These are phyloP conservation scores for Nysson spinosus DNA, from an alignment of 2,888 invertebrate genomes.

Conservation along the genomic window DNA sequence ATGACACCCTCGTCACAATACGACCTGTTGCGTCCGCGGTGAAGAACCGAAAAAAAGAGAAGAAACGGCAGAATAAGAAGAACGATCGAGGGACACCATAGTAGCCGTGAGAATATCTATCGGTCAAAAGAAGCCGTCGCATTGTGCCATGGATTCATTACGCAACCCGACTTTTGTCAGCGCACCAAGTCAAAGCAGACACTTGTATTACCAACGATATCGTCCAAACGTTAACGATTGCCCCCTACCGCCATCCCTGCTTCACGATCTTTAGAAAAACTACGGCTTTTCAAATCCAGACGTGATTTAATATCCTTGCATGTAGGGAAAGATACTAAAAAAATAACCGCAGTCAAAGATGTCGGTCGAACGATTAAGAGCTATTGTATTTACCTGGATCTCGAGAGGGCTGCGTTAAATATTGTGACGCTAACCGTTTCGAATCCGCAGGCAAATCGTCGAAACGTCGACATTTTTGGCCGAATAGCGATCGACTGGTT, in stretches of 20 bases:
- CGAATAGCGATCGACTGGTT: neutral
- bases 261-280: neutral
- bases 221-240: no score
- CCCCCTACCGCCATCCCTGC: no score
- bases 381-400: conserved; percentile 12
- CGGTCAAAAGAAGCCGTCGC: conserved; percentile 72
- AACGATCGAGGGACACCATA: conserved; percentile 15
- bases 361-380: neutral
- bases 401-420: conserved; percentile 16
- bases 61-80: conserved; percentile 34
- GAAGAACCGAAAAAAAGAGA: conserved; percentile 35
- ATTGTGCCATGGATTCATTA: conserved; percentile 71
- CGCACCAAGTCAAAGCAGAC: conserved; percentile 13
- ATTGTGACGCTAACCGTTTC: conserved; percentile 26
- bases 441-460: neutral
- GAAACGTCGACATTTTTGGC: neutral
- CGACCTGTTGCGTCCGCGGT: conserved; percentile 66
- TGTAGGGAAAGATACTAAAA: no score
- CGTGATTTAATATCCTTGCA: no score
- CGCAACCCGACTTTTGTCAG: conserved; percentile 70
- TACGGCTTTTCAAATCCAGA: neutral
- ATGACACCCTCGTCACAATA: conserved; percentile 65
- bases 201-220: neutral
- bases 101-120: conserved; percentile 69
- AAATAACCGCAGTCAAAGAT: neutral